These are phyloP conservation scores for Gallinago nigripennis DNA, from an alignment of 2,797 vertebrate genomes.

Conservation along the genomic window DNA sequence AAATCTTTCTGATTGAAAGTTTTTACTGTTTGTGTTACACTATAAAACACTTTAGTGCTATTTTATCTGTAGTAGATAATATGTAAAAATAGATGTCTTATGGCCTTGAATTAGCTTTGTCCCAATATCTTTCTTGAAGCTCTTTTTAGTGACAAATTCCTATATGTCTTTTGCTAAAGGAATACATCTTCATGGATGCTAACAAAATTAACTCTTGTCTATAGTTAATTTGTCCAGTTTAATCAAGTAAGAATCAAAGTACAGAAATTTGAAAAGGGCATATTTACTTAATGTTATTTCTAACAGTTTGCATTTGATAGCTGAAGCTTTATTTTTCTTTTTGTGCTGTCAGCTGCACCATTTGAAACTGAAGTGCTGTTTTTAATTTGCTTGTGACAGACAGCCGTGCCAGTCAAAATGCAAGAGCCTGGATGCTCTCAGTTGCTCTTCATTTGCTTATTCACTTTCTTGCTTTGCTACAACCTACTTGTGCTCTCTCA, in stretches of 20 bases:
- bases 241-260: conserved; percentile 26
- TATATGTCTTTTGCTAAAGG: neutral
- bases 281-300: conserved; percentile 39
- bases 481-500: conserved; percentile 12
- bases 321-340: neutral
- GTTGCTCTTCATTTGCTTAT: conserved; percentile 46
- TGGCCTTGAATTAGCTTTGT: neutral
- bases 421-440: neutral
- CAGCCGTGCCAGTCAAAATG: conserved; percentile 13
- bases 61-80: neutral
- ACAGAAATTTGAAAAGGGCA: neutral
- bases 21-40: neutral
- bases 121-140: neutral
- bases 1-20: neutral
- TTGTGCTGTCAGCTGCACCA: conserved; percentile 16
- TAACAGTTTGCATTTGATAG: conserved; percentile 13
- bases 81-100: neutral
- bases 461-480: conserved; percentile 12
- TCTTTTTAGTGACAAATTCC: neutral
- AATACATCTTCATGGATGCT: neutral
- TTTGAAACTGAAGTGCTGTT: conserved; percentile 31
- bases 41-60: neutral
- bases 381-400: conserved; percentile 30
- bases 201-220: neutral
- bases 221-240: conserved; percentile 23